Conservation (phyloP, 2,888 invertebrate genomes). For the Branchellion lobata region DNA sequence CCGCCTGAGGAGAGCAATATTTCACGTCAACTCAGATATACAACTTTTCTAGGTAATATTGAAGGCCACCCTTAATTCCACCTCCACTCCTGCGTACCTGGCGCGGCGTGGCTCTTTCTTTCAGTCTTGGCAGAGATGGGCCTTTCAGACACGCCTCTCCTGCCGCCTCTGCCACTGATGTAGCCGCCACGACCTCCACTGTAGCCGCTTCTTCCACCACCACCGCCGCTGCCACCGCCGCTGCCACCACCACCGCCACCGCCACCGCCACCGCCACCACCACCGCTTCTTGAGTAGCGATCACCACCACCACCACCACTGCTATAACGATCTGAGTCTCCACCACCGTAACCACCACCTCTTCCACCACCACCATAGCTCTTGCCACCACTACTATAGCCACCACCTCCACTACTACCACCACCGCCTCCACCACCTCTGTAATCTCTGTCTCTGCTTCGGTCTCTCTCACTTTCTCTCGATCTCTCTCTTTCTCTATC, state of each 20-base stretch:
- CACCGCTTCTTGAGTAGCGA: conserved; percentile 10
- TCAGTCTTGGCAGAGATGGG: conserved; percentile 33
- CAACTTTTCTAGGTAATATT: neutral
- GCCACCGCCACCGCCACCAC: neutral
- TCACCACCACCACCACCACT: conserved; percentile 10
- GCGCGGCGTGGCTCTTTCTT: conserved; percentile 20
- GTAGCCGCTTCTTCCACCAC: conserved; percentile 23
- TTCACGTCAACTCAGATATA: neutral
- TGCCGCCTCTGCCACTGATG: conserved; percentile 12
- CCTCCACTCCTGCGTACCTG: neutral
- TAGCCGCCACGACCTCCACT: conserved; percentile 1
- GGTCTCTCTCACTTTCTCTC: conserved; percentile 28
- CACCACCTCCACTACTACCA: conserved; percentile 24
- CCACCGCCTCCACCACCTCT: conserved; percentile 37
- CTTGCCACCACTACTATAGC: conserved; percentile 33
- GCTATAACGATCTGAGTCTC: conserved; percentile 49
- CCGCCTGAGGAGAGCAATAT: too few relatives aligned
- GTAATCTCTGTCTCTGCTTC: conserved; percentile 29
- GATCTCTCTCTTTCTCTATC: conserved; percentile 21
- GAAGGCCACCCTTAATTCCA: neutral
- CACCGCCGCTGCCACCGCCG: neutral
- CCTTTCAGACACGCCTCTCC: conserved; percentile 5
- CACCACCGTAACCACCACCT: neutral
- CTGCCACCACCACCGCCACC: conserved; percentile 11
- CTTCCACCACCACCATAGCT: conserved; percentile 1